These are phyloP conservation scores for Heliconius hewitsoni DNA, from an alignment of 1,140 invertebrate genomes.

Conservation along the genomic window DNA sequence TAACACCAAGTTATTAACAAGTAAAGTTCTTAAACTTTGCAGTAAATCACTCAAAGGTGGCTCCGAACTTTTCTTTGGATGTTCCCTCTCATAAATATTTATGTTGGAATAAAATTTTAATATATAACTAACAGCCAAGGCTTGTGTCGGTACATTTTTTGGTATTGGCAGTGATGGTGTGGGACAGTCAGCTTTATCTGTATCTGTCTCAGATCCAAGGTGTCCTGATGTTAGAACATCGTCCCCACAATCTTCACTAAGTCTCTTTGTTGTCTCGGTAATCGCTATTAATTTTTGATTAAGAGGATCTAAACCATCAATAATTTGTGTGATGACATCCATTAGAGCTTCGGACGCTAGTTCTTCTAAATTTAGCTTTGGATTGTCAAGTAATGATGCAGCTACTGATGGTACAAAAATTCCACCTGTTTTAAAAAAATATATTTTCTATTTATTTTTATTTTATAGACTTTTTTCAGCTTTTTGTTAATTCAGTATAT, in stretches of 20 bases:
- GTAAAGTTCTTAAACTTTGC: slow-evolving; percentile 67
- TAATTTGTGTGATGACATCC: slow-evolving; percentile 85
- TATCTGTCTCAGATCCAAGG: slow-evolving; percentile 56
- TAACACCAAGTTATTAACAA: slow-evolving; percentile 75
- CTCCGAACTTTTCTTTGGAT: slow-evolving; percentile 86
- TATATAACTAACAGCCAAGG: slow-evolving; percentile 82
- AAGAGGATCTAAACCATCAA: slow-evolving; percentile 83
- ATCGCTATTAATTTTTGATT: slow-evolving; percentile 81
- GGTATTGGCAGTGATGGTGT: slow-evolving; percentile 63
- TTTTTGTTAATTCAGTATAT: no score
- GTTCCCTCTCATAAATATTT: slow-evolving; percentile 85
- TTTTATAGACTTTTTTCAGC: no score
- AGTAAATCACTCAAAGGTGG: slow-evolving; percentile 79
- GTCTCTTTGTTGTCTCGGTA: slow-evolving; percentile 74
- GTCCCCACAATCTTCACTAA: slow-evolving; percentile 67
- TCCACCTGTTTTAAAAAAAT: slow-evolving; percentile 68
- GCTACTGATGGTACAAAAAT: slow-evolving; percentile 85
- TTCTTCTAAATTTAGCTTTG: slow-evolving; percentile 77
- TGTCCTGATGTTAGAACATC: slow-evolving; percentile 62
- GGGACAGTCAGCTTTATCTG: slow-evolving; percentile 64
- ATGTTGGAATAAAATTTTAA: slow-evolving; percentile 87
- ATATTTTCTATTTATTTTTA: neutral
- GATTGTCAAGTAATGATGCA: slow-evolving; percentile 77
- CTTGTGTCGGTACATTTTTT: slow-evolving; percentile 71
- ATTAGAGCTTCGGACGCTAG: slow-evolving; percentile 85